A percentile compares a stretch with the other conserved stretches of the same genome.
Evolutionary conservation across 2,113 vertebrate genomes (phyloP).

Genomic region (Microtus ochrogaster): DNA sequence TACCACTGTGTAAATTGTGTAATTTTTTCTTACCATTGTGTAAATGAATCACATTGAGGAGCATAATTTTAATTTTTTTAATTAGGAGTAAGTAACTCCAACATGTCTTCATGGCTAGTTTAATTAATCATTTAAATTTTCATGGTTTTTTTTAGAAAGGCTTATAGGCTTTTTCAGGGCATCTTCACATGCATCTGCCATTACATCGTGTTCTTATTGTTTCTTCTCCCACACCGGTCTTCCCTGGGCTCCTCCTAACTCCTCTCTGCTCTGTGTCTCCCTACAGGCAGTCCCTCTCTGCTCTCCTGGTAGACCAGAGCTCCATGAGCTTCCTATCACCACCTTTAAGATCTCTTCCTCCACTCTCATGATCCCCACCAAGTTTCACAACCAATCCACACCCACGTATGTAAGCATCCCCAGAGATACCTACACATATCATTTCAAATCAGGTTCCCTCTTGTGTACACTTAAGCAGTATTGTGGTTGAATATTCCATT

Average conservation of each 20-base stretch:
- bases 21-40: too few species aligned
- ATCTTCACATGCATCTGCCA: not conserved
- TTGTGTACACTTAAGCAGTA: not conserved
- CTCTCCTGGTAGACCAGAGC: not conserved
- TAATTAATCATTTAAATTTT: not conserved
- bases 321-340: too few species aligned
- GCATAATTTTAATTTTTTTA: conserved; percentile 34
- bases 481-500: not conserved
- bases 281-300: not conserved
- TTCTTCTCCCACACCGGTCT: not conserved
- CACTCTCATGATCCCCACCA: not conserved
- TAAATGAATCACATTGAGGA: not conserved
- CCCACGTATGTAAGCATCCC: not conserved
- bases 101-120: not conserved
- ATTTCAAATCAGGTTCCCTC: not conserved
- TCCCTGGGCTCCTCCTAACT: not conserved
- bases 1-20: too few species aligned
- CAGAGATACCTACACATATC: not conserved
- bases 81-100: not conserved
- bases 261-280: not conserved
- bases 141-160: not conserved
- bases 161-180: not conserved
- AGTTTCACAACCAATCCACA: not conserved
- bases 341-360: not conserved
- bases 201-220: not conserved